A percentile compares a stretch with the other conserved stretches of the same genome.
phyloP scores from a whole-genome alignment of 1,140 invertebrate species.

The Ooceraea biroi region DNA sequence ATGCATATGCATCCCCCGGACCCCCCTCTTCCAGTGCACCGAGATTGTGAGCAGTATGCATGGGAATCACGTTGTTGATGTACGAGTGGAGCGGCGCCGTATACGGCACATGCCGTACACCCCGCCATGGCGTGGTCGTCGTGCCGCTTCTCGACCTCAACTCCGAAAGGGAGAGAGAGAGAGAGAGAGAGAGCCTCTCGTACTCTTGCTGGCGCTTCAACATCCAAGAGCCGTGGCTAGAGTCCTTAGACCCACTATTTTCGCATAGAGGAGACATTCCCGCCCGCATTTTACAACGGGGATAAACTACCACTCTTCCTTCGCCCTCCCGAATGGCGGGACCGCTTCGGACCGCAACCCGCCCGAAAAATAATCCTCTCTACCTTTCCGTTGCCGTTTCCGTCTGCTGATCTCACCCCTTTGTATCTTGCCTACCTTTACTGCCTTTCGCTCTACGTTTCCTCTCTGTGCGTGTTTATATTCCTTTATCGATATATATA shows the following conservation, averaged over 20 bases:
- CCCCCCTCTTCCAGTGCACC: background rate
- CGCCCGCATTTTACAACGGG: conserved; percentile 69
- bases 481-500: conserved; percentile 18
- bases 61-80: conserved; percentile 84
- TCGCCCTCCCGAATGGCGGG: background rate
- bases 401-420: background rate
- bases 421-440: background rate
- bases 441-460: background rate
- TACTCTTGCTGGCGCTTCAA: background rate
- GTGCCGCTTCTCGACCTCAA: conserved; percentile 21
- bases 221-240: conserved; percentile 8
- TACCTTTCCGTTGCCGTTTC: conserved; percentile 27
- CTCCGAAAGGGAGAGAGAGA: too few species aligned
- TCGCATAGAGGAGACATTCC: conserved; percentile 70
- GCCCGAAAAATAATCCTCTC: conserved; percentile 44
- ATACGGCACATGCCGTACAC: conserved; percentile 75
- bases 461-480: background rate
- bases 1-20: conserved; percentile 40
- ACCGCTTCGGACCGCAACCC: conserved; percentile 22
- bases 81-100: conserved; percentile 77
- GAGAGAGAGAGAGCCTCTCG: background rate
- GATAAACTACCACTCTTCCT: conserved; percentile 66
- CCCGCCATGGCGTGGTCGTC: background rate
- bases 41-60: conserved; percentile 77
- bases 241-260: conserved; percentile 77